Evolutionary conservation across 2,113 vertebrate genomes (phyloP).

Genomic region (Gobiocypris rarus): DNA sequence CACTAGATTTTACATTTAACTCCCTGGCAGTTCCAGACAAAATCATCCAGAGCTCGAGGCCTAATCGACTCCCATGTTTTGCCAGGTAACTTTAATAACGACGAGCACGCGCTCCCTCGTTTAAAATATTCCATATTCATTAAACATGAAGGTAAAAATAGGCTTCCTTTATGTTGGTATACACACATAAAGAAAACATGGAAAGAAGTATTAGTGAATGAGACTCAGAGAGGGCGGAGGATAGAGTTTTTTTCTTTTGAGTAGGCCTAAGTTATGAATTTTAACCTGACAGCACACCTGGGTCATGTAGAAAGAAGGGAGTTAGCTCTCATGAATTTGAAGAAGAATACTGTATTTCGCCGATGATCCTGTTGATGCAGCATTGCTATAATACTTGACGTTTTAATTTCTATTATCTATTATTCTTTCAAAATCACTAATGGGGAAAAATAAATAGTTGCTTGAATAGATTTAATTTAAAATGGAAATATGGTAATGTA

Average conservation of each 20-base stretch:
- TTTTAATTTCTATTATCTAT: background rate
- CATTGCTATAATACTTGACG: background rate
- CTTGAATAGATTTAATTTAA: background rate
- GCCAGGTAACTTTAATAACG: background rate
- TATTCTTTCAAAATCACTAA: background rate
- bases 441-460: no score
- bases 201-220: background rate
- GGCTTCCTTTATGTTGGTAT: background rate
- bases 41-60: background rate
- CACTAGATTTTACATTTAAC: background rate
- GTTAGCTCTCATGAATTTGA: background rate
- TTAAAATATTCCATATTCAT: background rate
- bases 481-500: background rate
- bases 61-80: background rate
- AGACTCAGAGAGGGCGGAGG: background rate
- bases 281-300: constrained; percentile 5
- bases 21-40: background rate
- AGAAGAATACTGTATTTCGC: background rate
- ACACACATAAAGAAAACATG: background rate
- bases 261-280: no score
- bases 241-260: background rate
- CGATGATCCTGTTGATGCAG: background rate
- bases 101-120: background rate
- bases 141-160: background rate
- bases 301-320: no score